Base-by-base conservation (phyloP, 2,113 vertebrate species). In the Poecile atricapillus region DNA sequence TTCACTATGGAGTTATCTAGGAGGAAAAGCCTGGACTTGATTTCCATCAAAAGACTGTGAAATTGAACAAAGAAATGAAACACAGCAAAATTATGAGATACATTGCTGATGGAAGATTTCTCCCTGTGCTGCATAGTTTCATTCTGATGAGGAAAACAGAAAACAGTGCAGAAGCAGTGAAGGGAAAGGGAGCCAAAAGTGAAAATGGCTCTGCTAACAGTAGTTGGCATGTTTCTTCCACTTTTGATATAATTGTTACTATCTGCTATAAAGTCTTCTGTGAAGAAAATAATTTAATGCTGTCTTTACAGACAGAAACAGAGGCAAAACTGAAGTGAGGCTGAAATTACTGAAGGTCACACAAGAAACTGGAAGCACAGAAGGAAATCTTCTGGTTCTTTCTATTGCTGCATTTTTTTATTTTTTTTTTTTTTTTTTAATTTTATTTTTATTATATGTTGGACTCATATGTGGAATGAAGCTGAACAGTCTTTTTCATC, bases 51-150 rank as follows among this genome's bases (percentile, higher is more conserved):
- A 96, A 92, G 83, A 65, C 53, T 78, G 5, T 2, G 2, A 4
- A 73, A 56, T 30, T 52, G 56, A 83, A 94, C 59, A 70, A 84
- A 93, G 53, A 93, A 96, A 96, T 78, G 53, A 96, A 93, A 91
- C 47, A 78, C 62, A 79, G 50, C 43, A 71, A 47, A 93, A 35
- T 76, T 46, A 35, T 2, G 5, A 73, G 37, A 41, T 35, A 16
- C 16, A 79, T 63, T 33, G 44, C 37, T 53, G 49, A 59, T 33
- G 69, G 81, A 96, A 86, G 25, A 62, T 50, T 81, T 92, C 30
- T 88, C 59, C 39, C 22, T 56, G 13, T 35, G 14, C 41, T 91
- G 79, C 8, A 2, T 65, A 69, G 74, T 43, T 76, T 96, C 62
- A 85, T 95, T 96, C 68, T 33, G 73, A 60, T 73, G 69, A 95